A percentile compares a stretch with the other conserved stretches of the same genome.
Conservation (phyloP, 2,888 invertebrate species). For the Melinopterus prodromus region DNA sequence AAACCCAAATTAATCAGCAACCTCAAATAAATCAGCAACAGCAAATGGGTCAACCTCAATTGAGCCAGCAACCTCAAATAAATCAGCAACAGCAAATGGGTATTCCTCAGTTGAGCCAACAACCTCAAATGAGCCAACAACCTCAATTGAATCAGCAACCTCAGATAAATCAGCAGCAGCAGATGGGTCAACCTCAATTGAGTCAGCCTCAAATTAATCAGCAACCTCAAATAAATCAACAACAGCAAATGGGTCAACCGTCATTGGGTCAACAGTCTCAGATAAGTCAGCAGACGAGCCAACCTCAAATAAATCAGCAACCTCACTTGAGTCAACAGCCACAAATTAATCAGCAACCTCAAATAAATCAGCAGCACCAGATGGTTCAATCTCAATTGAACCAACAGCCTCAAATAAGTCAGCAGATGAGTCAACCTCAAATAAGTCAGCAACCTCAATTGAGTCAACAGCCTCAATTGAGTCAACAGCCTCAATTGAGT, state of each 20-base stretch:
- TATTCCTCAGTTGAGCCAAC: slow-evolving; percentile 39
- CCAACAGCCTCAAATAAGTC: slow-evolving; percentile 48
- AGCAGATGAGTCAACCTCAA: slow-evolving; percentile 31
- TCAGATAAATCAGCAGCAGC: background rate
- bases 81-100: slow-evolving; percentile 31
- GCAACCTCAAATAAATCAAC: slow-evolving; percentile 29
- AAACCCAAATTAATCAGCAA: slow-evolving; percentile 1
- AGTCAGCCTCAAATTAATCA: slow-evolving; percentile 13
- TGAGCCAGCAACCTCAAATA: slow-evolving; percentile 49
- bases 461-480: slow-evolving; percentile 18
- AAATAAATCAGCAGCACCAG: slow-evolving; percentile 31
- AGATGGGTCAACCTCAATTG: background rate
- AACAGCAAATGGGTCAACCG: slow-evolving; percentile 24
- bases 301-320: slow-evolving; percentile 29
- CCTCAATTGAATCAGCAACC: slow-evolving; percentile 27
- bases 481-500: slow-evolving; percentile 25
- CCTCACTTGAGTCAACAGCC: slow-evolving; percentile 19
- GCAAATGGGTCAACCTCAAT: slow-evolving; percentile 41
- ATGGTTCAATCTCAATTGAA: slow-evolving; percentile 45
- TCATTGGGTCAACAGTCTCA: slow-evolving; percentile 12
- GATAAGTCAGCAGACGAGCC: slow-evolving; percentile 11
- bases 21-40: slow-evolving; percentile 23
- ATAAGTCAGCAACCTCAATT: slow-evolving; percentile 13
- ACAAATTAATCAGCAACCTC: slow-evolving; percentile 8
- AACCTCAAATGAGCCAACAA: slow-evolving; percentile 46